phyloP scores from a whole-genome alignment of 2,888 invertebrate species.

The Drymonia ruficornis region DNA sequence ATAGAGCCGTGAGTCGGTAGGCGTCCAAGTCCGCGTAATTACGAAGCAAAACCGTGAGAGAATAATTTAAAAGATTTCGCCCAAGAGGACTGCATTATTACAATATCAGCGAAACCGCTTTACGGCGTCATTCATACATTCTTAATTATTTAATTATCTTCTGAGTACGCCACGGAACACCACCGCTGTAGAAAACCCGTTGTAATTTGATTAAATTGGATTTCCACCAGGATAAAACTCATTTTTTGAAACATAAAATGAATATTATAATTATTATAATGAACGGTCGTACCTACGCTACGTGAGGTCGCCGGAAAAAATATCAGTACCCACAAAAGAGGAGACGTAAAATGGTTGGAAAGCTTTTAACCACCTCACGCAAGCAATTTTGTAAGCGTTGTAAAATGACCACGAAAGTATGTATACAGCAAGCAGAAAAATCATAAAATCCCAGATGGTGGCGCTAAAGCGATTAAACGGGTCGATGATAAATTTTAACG shows the following conservation, averaged over 20 bases:
- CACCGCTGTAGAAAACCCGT: constrained; percentile 69
- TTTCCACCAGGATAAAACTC: constrained; percentile 56
- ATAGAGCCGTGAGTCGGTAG: constrained; percentile 57
- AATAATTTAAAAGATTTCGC: constrained; percentile 81
- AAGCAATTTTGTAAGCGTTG: constrained; percentile 75
- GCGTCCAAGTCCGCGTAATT: constrained; percentile 68
- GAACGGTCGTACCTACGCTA: constrained; percentile 24
- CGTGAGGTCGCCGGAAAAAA: constrained; percentile 34
- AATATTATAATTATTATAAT: constrained; percentile 52
- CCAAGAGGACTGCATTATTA: constrained; percentile 82
- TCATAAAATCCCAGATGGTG: constrained; percentile 85
- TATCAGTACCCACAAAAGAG: constrained; percentile 38
- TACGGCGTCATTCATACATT: constrained; percentile 82
- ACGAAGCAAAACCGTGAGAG: constrained; percentile 69
- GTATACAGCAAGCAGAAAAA: constrained; percentile 83
- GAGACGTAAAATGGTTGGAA: constrained; percentile 45
- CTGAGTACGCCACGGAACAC: constrained; percentile 67
- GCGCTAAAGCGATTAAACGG: constrained; percentile 84
- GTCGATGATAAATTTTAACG: constrained; percentile 85
- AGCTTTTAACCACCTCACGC: constrained; percentile 63
- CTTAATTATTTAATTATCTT: constrained; percentile 84
- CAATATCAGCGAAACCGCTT: constrained; percentile 79
- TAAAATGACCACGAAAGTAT: constrained; percentile 80
- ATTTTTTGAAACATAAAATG: constrained; percentile 51
- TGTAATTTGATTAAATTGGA: constrained; percentile 75